These are phyloP conservation scores for Macrotis lagotis DNA, from an alignment of 2,113 vertebrate species.

Conservation along the genomic window DNA sequence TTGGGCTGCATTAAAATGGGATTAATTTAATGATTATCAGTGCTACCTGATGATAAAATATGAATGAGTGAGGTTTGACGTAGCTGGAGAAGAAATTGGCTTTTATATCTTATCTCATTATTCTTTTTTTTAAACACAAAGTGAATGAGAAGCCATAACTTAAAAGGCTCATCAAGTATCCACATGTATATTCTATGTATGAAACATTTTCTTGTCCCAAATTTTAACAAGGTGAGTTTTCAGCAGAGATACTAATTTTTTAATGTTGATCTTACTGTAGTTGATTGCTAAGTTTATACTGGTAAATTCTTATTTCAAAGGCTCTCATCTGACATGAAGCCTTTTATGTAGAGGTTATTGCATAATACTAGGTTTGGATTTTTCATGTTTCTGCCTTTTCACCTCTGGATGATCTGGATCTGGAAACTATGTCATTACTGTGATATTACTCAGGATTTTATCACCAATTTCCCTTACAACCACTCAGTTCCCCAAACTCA, in stretches of 20 bases:
- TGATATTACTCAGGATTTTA: neutral
- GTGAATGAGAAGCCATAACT: constrained; percentile 34
- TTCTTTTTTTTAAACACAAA: constrained; percentile 52
- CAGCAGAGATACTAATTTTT: neutral
- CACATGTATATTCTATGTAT: neutral
- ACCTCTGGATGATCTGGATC: neutral
- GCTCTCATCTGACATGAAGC: neutral
- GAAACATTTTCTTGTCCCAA: neutral
- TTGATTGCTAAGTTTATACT: neutral
- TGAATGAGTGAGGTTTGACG: neutral
- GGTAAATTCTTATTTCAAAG: neutral
- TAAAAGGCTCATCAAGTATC: neutral
- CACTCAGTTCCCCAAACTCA: neutral
- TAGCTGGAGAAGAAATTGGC: neutral
- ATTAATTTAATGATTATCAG: neutral
- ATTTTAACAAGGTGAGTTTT: neutral
- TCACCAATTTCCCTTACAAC: neutral
- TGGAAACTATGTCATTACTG: neutral
- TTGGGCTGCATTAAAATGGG: neutral
- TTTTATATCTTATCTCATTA: constrained; percentile 47
- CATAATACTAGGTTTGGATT: neutral
- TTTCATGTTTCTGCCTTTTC: neutral
- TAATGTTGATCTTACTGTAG: neutral
- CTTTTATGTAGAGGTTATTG: neutral
- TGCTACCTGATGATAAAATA: neutral